Evolutionary conservation across 2,113 vertebrate species (phyloP).

Genomic region (Tricholaema leucomelas): DNA sequence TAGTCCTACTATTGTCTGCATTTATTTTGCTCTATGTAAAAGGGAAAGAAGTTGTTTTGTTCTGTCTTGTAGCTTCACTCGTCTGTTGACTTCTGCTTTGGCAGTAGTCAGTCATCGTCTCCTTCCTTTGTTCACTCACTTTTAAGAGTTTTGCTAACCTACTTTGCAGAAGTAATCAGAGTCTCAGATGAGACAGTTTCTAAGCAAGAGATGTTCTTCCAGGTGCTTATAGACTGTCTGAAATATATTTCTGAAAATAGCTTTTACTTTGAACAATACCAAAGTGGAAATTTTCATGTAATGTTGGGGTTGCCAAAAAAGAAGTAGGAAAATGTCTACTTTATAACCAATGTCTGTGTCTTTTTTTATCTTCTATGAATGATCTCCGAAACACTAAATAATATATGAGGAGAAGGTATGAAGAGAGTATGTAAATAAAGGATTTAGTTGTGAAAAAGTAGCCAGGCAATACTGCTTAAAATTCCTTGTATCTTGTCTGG

Average conservation of each 20-base stretch:
- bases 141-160: neutral
- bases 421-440: neutral
- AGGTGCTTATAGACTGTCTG: neutral
- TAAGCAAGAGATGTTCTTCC: neutral
- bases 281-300: neutral
- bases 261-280: neutral
- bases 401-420: neutral
- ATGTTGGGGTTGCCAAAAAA: neutral
- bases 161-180: neutral
- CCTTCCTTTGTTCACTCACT: neutral
- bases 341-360: neutral
- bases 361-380: neutral
- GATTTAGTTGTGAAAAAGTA: neutral
- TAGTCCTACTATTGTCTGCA: neutral
- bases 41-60: neutral
- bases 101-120: neutral
- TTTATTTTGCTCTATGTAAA: neutral
- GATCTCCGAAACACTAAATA: neutral
- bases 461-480: neutral
- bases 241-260: neutral
- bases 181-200: neutral
- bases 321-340: neutral
- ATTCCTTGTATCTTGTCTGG: neutral
- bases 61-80: neutral
- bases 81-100: neutral